Conservation (phyloP, 2,113 vertebrate genomes). For the Zosterops pallidus region DNA sequence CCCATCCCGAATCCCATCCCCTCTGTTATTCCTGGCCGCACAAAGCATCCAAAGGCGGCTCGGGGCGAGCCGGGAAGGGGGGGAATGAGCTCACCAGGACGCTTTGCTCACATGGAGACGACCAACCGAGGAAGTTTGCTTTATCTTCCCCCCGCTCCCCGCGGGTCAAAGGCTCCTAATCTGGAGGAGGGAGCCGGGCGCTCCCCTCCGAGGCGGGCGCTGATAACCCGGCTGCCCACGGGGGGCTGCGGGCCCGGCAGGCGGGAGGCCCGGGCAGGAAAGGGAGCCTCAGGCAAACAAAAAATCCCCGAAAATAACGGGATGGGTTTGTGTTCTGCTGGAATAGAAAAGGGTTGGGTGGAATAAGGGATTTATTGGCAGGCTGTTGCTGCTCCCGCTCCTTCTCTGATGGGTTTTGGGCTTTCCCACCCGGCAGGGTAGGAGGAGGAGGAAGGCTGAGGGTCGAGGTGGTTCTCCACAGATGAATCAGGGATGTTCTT, state of each 20-base stretch:
- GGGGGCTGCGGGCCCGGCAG: background rate
- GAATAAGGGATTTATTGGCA: background rate
- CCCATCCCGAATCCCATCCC: background rate
- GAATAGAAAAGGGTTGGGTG: background rate
- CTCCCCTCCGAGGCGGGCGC: background rate
- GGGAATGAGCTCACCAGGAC: slow-evolving; percentile 33
- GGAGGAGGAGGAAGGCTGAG: background rate
- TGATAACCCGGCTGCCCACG: slow-evolving; percentile 27
- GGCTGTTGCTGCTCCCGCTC: rapidly evolving
- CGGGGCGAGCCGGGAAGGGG: background rate
- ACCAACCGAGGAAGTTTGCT: slow-evolving; percentile 24
- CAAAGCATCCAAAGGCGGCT: background rate
- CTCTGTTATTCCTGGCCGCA: slow-evolving; percentile 24
- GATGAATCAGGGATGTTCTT: background rate
- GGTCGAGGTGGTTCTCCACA: background rate
- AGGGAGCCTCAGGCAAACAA: slow-evolving; percentile 25
- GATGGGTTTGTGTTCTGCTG: background rate
- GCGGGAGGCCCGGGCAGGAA: slow-evolving; percentile 32
- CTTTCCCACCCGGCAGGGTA: background rate
- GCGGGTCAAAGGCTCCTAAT: slow-evolving; percentile 23
- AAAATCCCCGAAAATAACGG: background rate
- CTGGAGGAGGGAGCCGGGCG: slow-evolving; percentile 12
- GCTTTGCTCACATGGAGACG: slow-evolving; percentile 5
- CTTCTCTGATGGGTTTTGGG: background rate
- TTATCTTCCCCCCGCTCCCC: slow-evolving; percentile 9